Percentiles rank a stretch among this genome's conserved stretches.
These are phyloP conservation scores for Drosophila stalkeri DNA, from an alignment of 2,888 invertebrate genomes.

Conservation along the genomic window DNA sequence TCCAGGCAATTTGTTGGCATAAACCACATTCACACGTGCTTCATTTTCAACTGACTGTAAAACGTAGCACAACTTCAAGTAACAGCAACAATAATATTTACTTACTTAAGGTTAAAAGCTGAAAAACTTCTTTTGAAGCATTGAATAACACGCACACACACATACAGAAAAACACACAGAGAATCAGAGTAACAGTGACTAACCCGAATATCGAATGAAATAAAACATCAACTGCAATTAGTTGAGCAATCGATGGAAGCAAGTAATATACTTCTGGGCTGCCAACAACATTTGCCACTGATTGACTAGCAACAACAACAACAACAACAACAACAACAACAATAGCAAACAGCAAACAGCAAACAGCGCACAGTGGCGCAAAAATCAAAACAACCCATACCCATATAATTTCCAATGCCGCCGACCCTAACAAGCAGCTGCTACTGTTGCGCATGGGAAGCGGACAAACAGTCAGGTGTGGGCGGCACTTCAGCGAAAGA, in stretches of 20 bases:
- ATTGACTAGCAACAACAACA: constrained; percentile 50
- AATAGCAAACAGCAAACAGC: constrained; percentile 25
- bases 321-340: constrained; percentile 27
- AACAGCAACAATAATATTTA: constrained; percentile 24
- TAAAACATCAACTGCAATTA: constrained; percentile 73
- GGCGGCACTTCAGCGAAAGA: constrained; percentile 57
- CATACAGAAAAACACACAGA: neutral
- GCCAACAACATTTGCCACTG: constrained; percentile 61
- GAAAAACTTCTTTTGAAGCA: constrained; percentile 20
- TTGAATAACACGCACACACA: constrained; percentile 2
- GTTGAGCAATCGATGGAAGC: constrained; percentile 56
- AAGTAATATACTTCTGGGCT: constrained; percentile 65
- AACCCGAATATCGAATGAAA: constrained; percentile 37
- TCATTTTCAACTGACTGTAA: constrained; percentile 14
- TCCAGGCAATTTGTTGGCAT: constrained; percentile 1
- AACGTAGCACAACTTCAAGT: constrained; percentile 5
- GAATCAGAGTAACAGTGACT: neutral
- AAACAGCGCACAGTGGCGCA: constrained; percentile 27
- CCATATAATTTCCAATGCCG: constrained; percentile 25
- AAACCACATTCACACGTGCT: constrained; percentile 21
- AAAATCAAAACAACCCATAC: constrained; percentile 45
- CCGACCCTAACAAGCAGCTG: constrained; percentile 26
- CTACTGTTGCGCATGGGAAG: neutral
- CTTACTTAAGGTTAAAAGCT: constrained; percentile 37
- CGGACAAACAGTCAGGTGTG: constrained; percentile 36